Evolutionary conservation across 2,888 invertebrate genomes (phyloP), one percentile per base, ranked within the genome.

Genomic region (Allacma fusca): DNA sequence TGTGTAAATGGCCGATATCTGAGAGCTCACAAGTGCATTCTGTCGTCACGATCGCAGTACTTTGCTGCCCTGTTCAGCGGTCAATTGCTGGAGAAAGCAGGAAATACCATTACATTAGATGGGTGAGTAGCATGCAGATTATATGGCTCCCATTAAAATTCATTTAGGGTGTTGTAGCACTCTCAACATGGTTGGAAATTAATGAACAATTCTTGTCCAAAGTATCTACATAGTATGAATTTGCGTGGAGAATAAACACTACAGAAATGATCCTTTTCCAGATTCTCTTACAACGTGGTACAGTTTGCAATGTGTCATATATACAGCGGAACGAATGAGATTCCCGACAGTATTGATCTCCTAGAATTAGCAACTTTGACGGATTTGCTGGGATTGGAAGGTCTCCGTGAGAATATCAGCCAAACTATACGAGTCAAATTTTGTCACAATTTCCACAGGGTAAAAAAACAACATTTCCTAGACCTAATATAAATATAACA

Each of bases 361-460:
- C 92, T 94, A 78, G 96, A 96, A 86, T 87, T 97, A 81, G 93
- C 96, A 0, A 93, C 95, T 0, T 87, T 97, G 75, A 94, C 96
- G 0, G 96, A 97, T 87, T 93, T 96, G 91, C 88, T 97, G 74
- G 93, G 95, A 9, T 87, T 97, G 26, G 96, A 96, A 86, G 96
- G 96, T 0, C 89, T 98, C 4, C 96, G 95, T 86, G 95, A 97
- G 88, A 94, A 96, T 1, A 94, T 96, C 0, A 92, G 93, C 85
- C 93, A 94, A 85, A 94, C 94, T 0, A 88, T 97, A 43, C 94
- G 94, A 87, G 91, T 91, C 24, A 94, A 94, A 87, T 95, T 94
- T 87, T 97, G 97, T 86, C 97, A 98, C 87, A 92, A 95, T 86
- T 97, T 98, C 86, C 97, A 98, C 86, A 93, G 93, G 89, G 93